phyloP scores from a whole-genome alignment of 2,797 vertebrate genomes.

The Centropyge bicolor region DNA sequence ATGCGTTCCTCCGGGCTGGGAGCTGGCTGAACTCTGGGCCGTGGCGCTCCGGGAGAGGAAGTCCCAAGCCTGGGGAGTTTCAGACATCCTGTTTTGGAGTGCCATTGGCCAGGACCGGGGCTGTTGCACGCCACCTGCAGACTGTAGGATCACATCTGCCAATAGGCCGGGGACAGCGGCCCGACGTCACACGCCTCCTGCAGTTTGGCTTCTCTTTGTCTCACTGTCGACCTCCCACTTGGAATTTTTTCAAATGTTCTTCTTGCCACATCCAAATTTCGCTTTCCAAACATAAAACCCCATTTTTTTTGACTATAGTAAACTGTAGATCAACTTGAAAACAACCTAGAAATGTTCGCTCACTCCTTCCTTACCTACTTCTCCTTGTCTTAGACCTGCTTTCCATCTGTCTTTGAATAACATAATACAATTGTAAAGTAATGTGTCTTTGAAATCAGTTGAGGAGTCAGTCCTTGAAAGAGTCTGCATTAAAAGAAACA shows the following conservation, averaged over 20 bases:
- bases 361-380: background rate
- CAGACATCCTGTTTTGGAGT: slow-evolving; percentile 85
- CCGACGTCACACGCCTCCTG: slow-evolving; percentile 57
- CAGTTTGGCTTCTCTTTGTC: slow-evolving; percentile 46
- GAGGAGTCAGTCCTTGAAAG: slow-evolving; percentile 9
- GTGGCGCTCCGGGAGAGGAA: slow-evolving; percentile 80
- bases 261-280: background rate
- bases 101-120: slow-evolving; percentile 66
- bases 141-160: slow-evolving; percentile 68
- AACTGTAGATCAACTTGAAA: slow-evolving; percentile 10
- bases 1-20: slow-evolving; percentile 79
- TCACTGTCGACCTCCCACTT: slow-evolving; percentile 3
- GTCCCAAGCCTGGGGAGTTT: slow-evolving; percentile 82
- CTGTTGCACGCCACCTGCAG: slow-evolving; percentile 79
- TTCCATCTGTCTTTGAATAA: slow-evolving; percentile 36
- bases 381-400: slow-evolving; percentile 1
- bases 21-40: slow-evolving; percentile 80
- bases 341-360: background rate
- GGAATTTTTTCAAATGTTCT: background rate
- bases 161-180: slow-evolving; percentile 49
- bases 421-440: slow-evolving; percentile 42
- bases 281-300: background rate
- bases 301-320: background rate
- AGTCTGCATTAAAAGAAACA: background rate
- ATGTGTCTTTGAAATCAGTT: slow-evolving; percentile 35